A percentile compares a stretch with the other conserved stretches of the same genome.
Evolutionary conservation across 2,113 vertebrate genomes (phyloP).

Genomic region (Gnathonemus echidnorhynchus): DNA sequence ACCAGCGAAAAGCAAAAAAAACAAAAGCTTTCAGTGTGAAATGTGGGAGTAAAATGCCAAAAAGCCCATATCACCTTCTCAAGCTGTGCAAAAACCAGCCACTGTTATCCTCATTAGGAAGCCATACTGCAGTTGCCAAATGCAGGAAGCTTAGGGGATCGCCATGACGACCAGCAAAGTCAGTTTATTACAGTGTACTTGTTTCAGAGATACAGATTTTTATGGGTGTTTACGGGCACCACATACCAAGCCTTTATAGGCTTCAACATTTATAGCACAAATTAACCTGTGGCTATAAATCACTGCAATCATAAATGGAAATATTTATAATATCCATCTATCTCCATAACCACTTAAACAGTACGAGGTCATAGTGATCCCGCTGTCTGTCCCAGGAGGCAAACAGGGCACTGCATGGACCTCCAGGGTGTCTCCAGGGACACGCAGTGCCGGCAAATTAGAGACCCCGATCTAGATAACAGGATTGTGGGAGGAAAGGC

Average conservation of each 20-base stretch:
- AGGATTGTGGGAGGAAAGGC: neutral
- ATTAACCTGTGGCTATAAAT: neutral
- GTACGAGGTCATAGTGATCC: neutral
- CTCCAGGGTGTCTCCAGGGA: neutral
- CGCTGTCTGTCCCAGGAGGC: neutral
- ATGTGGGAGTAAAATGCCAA: conserved; percentile 50
- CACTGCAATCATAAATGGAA: neutral
- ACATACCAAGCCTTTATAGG: conserved; percentile 39
- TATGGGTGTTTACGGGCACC: conserved; percentile 46
- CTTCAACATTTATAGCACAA: conserved; percentile 24
- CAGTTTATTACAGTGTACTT: conserved; percentile 82
- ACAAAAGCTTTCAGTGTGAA: conserved; percentile 31
- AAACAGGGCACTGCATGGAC: neutral
- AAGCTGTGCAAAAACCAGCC: conserved; percentile 75
- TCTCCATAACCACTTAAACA: neutral
- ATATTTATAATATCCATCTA: neutral
- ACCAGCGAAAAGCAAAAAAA: neutral
- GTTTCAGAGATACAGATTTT: conserved; percentile 65
- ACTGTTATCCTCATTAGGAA: conserved; percentile 97
- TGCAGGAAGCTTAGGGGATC: conserved; percentile 76
- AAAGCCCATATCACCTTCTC: conserved; percentile 84
- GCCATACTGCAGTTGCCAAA: conserved; percentile 72
- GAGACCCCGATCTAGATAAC: neutral
- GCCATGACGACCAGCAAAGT: conserved; percentile 88
- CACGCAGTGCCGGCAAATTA: neutral